phyloP scores from a whole-genome alignment of 2,113 vertebrate genomes.

The Phrynosoma blainvillii region DNA sequence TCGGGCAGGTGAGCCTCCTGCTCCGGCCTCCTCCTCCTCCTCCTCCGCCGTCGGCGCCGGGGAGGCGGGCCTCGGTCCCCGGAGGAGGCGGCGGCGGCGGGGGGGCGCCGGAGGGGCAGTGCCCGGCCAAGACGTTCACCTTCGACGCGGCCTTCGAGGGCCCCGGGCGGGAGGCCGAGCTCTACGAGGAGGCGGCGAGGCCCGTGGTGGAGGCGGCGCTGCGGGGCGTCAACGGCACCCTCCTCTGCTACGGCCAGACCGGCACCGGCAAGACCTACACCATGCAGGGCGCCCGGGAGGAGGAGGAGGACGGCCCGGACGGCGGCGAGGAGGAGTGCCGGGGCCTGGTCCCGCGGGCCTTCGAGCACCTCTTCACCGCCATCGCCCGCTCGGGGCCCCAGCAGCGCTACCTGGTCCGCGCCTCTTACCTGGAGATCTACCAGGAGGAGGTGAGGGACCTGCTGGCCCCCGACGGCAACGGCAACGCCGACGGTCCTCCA shows the following conservation, averaged over 20 bases:
- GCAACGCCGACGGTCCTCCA: conserved; percentile 84
- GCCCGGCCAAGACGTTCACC: conserved; percentile 91
- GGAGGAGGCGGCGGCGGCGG: too few relatives aligned
- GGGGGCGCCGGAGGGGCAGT: conserved; percentile 74
- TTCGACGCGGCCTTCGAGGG: conserved; percentile 94
- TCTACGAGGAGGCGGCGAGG: conserved; percentile 92
- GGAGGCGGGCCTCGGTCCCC: too few relatives aligned
- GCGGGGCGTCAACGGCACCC: conserved; percentile 92
- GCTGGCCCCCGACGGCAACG: conserved; percentile 61
- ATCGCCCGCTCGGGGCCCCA: conserved; percentile 93
- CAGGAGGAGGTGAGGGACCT: conserved; percentile 96
- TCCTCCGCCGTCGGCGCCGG: too few relatives aligned
- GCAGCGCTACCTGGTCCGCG: conserved; percentile 95
- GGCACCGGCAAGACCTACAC: conserved; percentile 97
- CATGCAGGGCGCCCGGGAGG: conserved; percentile 89
- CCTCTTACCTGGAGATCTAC: conserved; percentile 98
- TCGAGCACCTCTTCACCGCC: conserved; percentile 95
- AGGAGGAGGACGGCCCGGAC: conserved; percentile 40
- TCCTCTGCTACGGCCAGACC: conserved; percentile 94
- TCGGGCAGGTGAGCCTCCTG: conserved; percentile 91
- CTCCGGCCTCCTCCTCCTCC: conserved; percentile 54
- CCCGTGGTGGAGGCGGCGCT: conserved; percentile 92
- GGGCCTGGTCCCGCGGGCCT: conserved; percentile 91
- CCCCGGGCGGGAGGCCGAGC: conserved; percentile 86
- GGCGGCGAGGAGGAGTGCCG: conserved; percentile 75